Percentiles rank a stretch among this genome's conserved stretches.
These are phyloP conservation scores for Ariopsis seemanni DNA, from an alignment of 2,113 vertebrate species.

Conservation along the genomic window DNA sequence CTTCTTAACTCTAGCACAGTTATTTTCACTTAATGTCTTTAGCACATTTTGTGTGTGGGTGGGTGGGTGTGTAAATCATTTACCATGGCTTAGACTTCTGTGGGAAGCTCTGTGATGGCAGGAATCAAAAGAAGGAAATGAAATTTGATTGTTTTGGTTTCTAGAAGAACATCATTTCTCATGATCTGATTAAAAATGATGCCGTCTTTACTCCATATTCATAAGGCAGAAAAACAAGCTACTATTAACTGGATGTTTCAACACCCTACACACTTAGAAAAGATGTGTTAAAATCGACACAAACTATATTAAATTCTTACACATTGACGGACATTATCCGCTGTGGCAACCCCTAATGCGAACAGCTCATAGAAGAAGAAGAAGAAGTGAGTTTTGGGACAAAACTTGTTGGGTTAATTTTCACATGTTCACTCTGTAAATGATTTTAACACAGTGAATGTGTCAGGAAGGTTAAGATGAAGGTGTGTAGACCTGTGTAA, in stretches of 20 bases:
- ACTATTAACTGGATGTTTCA: neutral
- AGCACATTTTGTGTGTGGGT: neutral
- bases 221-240: neutral
- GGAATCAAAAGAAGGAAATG: slow-evolving; percentile 15
- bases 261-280: neutral
- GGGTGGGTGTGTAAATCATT: neutral
- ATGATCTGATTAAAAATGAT: neutral
- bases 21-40: neutral
- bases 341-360: too few species aligned
- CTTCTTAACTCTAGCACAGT: neutral
- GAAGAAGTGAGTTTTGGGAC: too few species aligned
- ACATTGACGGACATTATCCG: too few species aligned
- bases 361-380: too few species aligned
- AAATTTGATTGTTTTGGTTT: neutral
- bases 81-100: neutral
- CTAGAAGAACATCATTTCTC: neutral
- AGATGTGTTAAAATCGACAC: too few species aligned
- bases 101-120: slow-evolving; percentile 2
- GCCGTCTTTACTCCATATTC: neutral
- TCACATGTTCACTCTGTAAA: too few species aligned
- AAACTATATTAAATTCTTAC: too few species aligned
- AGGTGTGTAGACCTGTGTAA: too few species aligned
- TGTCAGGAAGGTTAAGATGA: too few species aligned
- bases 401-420: too few species aligned
- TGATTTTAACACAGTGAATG: too few species aligned